phyloP scores from a whole-genome alignment of 1,140 invertebrate genomes.

The Aradophagus sp. region DNA sequence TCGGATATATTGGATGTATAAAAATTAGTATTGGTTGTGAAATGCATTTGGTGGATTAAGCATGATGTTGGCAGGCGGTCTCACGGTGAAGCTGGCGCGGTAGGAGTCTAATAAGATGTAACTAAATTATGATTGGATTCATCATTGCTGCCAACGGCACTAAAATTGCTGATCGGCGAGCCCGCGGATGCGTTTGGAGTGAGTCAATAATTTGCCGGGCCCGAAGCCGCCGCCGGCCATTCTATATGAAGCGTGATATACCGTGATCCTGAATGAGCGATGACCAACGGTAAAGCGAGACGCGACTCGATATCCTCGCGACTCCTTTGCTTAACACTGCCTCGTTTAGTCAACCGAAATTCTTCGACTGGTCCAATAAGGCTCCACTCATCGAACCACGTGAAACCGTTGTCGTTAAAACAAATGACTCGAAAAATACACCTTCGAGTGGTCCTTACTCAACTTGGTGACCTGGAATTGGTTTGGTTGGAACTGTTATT shows the following conservation, averaged over 20 bases:
- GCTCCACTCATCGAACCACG: too few species aligned
- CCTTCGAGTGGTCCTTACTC: too few species aligned
- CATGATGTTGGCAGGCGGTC: constrained; percentile 70
- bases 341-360: too few species aligned
- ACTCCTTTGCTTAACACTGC: too few species aligned
- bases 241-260: constrained; percentile 72
- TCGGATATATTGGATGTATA: constrained; percentile 32
- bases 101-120: constrained; percentile 75
- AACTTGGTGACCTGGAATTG: too few species aligned
- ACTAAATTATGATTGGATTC: constrained; percentile 75
- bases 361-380: too few species aligned
- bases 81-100: constrained; percentile 70
- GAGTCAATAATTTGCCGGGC: constrained; percentile 69
- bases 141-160: constrained; percentile 70
- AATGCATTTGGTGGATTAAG: constrained; percentile 72
- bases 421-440: too few species aligned
- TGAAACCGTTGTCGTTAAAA: too few species aligned
- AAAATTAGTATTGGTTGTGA: constrained; percentile 56
- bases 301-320: too few species aligned
- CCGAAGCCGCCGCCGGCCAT: constrained; percentile 58
- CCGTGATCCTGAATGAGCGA: constrained; percentile 71
- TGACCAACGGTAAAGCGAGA: too few species aligned
- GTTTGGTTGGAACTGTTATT: too few species aligned
- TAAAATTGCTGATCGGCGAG: constrained; percentile 68
- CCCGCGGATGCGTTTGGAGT: constrained; percentile 38